Conservation (phyloP, 2,888 invertebrate species). For the Rutpela maculata region DNA sequence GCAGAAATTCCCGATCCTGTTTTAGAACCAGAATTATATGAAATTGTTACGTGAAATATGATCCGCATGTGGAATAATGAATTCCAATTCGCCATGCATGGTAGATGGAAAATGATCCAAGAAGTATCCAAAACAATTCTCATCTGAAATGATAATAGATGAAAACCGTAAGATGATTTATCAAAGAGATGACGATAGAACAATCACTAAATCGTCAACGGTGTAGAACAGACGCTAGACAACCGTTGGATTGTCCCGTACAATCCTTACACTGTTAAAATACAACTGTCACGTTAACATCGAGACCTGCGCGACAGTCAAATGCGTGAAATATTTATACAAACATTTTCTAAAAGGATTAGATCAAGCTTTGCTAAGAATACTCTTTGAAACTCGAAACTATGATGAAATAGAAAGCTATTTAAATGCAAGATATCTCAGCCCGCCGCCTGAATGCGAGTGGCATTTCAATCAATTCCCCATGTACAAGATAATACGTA, state of each 20-base stretch:
- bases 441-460: neutral
- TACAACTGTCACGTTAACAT: conserved; percentile 29
- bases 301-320: neutral
- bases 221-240: neutral
- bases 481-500: neutral
- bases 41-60: conserved; percentile 61
- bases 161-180: conserved; percentile 43
- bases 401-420: conserved; percentile 9
- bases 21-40: conserved; percentile 19
- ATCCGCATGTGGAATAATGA: conserved; percentile 68
- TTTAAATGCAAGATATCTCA: neutral
- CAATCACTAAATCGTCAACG: neutral
- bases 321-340: conserved; percentile 22
- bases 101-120: conserved; percentile 67
- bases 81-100: conserved; percentile 68
- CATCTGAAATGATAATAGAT: conserved; percentile 35
- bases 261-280: neutral
- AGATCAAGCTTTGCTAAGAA: neutral
- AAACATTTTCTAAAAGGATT: conserved; percentile 17
- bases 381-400: neutral
- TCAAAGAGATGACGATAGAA: conserved; percentile 22
- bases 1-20: conserved; percentile 22
- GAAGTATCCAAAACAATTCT: conserved; percentile 45
- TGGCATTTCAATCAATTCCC: conserved; percentile 14
- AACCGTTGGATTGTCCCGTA: conserved; percentile 31